Evolutionary conservation across 2,888 invertebrate genomes (phyloP).

Genomic region (Prosapia bicincta): DNA sequence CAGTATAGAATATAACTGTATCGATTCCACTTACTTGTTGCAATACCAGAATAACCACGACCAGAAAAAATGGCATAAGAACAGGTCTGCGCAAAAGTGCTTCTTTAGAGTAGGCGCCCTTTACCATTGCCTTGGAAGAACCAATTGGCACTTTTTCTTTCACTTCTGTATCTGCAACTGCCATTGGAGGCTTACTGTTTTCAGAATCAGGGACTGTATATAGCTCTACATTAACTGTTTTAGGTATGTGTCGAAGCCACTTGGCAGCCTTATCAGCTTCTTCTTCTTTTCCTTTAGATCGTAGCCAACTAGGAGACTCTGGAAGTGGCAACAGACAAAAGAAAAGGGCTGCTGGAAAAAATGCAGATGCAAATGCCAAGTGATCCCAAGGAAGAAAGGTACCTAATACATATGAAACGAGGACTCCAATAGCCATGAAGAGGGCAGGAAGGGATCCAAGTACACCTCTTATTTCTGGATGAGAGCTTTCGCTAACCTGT

Average conservation of each 20-base stretch:
- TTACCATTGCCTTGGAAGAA: conserved; percentile 25
- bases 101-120: conserved; percentile 32
- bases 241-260: conserved; percentile 49
- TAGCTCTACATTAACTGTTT: conserved; percentile 31
- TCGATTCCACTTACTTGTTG: conserved; percentile 60
- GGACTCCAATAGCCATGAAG: conserved; percentile 60
- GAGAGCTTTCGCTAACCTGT: conserved; percentile 61
- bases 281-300: conserved; percentile 48
- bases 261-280: conserved; percentile 50
- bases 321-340: conserved; percentile 55
- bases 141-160: conserved; percentile 13
- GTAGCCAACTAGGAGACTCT: conserved; percentile 61
- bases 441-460: conserved; percentile 63
- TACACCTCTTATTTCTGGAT: conserved; percentile 59
- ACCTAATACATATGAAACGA: conserved; percentile 57
- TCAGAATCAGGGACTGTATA: conserved; percentile 26
- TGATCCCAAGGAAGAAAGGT: conserved; percentile 56
- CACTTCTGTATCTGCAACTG: conserved; percentile 13
- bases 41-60: conserved; percentile 52
- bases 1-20: conserved; percentile 57
- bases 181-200: conserved; percentile 9
- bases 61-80: conserved; percentile 51
- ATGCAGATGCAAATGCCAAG: conserved; percentile 54
- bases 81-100: conserved; percentile 38
- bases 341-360: conserved; percentile 50